Evolutionary conservation across 2,888 invertebrate species (phyloP), one percentile per base, ranked within the genome.

Genomic region (Terebella lapidaria): DNA sequence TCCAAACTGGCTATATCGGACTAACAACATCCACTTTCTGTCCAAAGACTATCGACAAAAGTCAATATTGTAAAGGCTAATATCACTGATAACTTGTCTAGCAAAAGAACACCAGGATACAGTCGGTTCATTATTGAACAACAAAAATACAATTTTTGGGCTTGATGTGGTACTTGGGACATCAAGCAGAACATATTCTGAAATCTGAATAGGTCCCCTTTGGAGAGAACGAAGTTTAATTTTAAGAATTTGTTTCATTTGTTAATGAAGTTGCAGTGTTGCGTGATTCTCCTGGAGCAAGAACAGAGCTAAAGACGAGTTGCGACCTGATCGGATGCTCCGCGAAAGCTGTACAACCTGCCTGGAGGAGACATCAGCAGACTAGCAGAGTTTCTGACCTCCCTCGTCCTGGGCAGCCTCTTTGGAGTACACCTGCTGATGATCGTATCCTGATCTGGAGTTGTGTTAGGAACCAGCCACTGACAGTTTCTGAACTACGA

Each of bases 1-100:
- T 66, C 57, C 22, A 71, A 49, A 18, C 70, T 46, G 20, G 61
- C 60, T 1, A 71, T 61, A 49, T 71, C 70, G 1, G 69, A 61
- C 54, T 67, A 1, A 59, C 29, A 2, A 61, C 53, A 22, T 22
- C 45, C 1, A 67, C 54, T 5, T 49, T 27, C n/a, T 56, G 42
- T 28, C 59, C 62, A 56, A 61, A 61, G 20, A 65, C 49, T 4
- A 35, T 30, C 3, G 52, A 54, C 3, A 63, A 65, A n/a, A 56
- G 58, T 4, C 58, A 25, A 20, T 35, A 30, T 15, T 57, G 61
- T 20, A 63, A 25, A 63, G 52, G 30, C 42, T 35, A 4, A 66
- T 51, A 26, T 60, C 60, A 2, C 58, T 35, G 2, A 65, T 54
- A 1, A 42, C 49, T 53, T 56, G 54, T 18, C 35, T 26, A 18